Conservation (phyloP, 2,888 invertebrate species). For the Agrochola lychnidis region DNA sequence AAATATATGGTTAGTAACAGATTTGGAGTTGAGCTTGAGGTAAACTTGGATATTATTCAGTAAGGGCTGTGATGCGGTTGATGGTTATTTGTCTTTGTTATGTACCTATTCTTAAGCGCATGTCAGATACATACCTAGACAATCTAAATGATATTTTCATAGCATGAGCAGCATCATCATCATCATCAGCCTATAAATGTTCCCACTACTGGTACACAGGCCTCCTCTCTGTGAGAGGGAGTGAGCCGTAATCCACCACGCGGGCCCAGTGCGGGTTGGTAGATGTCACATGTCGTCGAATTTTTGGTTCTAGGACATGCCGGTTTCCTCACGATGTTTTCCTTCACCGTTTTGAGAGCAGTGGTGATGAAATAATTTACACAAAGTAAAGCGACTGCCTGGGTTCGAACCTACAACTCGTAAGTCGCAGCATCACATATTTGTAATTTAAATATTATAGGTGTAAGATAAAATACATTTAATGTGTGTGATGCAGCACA, state of each 20-base stretch:
- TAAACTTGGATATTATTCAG: constrained; percentile 6
- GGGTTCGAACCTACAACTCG: too few relatives aligned
- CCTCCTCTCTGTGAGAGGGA: too few relatives aligned
- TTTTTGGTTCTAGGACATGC: too few relatives aligned
- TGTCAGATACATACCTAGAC: neutral
- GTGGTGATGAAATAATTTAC: too few relatives aligned
- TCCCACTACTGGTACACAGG: too few relatives aligned
- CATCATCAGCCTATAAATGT: too few relatives aligned
- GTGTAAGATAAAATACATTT: neutral
- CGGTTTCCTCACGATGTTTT: too few relatives aligned
- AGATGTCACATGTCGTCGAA: too few relatives aligned
- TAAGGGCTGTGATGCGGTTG: neutral
- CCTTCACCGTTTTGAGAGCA: too few relatives aligned
- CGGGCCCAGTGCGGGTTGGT: too few relatives aligned
- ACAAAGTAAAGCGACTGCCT: too few relatives aligned
- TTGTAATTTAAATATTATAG: neutral
- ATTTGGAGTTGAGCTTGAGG: constrained; percentile 1
- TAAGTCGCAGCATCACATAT: neutral
- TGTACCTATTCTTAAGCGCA: neutral
- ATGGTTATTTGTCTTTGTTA: neutral
- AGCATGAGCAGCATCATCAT: neutral
- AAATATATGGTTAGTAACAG: constrained; percentile 49
- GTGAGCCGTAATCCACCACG: too few relatives aligned
- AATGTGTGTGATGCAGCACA: neutral
- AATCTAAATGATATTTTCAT: neutral